phyloP scores from a whole-genome alignment of 2,797 vertebrate genomes.

The Eulemur mongoz region DNA sequence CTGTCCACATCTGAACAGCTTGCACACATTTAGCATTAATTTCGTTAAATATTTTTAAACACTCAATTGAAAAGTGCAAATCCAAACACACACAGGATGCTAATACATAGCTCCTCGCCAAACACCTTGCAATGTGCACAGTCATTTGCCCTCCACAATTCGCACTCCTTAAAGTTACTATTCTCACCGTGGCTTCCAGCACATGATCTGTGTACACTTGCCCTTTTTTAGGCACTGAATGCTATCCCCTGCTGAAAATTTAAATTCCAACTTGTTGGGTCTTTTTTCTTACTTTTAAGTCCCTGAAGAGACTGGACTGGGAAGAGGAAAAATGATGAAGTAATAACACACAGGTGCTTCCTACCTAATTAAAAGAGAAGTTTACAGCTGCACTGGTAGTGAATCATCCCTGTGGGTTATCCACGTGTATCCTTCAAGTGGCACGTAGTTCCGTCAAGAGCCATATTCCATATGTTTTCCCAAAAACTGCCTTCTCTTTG shows the following conservation, averaged over 20 bases:
- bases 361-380: constrained; percentile 84
- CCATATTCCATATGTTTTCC: constrained; percentile 56
- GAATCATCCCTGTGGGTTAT: constrained; percentile 65
- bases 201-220: neutral
- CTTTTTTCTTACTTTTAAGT: neutral
- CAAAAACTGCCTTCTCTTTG: constrained; percentile 23
- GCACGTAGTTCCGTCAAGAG: constrained; percentile 54
- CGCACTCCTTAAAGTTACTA: neutral
- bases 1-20: neutral
- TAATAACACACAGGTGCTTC: constrained; percentile 84
- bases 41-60: constrained; percentile 58
- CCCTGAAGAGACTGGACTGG: constrained; percentile 52
- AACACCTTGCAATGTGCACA: neutral
- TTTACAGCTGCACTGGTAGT: constrained; percentile 67
- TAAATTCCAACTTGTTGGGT: constrained; percentile 25
- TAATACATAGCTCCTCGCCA: neutral
- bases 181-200: neutral
- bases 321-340: constrained; percentile 78
- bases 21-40: neutral
- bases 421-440: constrained; percentile 76
- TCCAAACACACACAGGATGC: neutral
- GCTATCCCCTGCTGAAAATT: neutral
- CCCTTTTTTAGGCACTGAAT: neutral
- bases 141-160: neutral
- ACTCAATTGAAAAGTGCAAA: neutral